phyloP scores from a whole-genome alignment of 2,888 invertebrate genomes.

The Tricholauxania praeusta region DNA sequence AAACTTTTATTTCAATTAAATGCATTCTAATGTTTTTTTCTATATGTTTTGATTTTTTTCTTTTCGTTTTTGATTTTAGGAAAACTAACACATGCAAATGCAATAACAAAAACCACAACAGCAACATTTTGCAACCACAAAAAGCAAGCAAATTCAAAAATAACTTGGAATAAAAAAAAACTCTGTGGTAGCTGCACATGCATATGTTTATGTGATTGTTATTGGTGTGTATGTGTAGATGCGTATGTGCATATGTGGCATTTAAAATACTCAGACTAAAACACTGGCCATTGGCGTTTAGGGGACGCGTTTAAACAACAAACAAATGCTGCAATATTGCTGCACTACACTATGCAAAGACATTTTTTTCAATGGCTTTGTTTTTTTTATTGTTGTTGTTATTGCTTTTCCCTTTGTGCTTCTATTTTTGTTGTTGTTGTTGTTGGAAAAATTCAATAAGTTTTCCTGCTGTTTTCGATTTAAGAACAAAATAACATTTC shows the following conservation, averaged over 20 bases:
- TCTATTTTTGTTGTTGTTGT: neutral
- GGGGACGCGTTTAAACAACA: neutral
- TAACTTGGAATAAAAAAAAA: neutral
- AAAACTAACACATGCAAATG: constrained; percentile 16
- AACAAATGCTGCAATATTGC: constrained; percentile 31
- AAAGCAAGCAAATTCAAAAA: constrained; percentile 36
- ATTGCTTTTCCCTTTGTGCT: neutral
- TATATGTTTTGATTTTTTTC: neutral
- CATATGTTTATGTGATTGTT: constrained; percentile 37
- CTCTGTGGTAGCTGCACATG: constrained; percentile 43
- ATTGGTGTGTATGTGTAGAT: constrained; percentile 39
- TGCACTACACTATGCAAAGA: neutral
- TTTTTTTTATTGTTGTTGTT: neutral
- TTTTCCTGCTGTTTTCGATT: no score
- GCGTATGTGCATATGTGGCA: constrained; percentile 33
- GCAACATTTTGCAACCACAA: constrained; percentile 6
- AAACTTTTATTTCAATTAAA: constrained; percentile 49
- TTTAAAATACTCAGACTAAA: constrained; percentile 27
- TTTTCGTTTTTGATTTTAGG: constrained; percentile 21
- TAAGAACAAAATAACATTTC: no score
- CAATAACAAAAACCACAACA: constrained; percentile 7
- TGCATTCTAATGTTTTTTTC: constrained; percentile 22
- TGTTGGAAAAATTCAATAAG: constrained; percentile 33
- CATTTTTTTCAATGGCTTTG: neutral
- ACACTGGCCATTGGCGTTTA: constrained; percentile 8